These are phyloP conservation scores for Grus americana DNA, from an alignment of 2,113 vertebrate genomes.

Conservation along the genomic window DNA sequence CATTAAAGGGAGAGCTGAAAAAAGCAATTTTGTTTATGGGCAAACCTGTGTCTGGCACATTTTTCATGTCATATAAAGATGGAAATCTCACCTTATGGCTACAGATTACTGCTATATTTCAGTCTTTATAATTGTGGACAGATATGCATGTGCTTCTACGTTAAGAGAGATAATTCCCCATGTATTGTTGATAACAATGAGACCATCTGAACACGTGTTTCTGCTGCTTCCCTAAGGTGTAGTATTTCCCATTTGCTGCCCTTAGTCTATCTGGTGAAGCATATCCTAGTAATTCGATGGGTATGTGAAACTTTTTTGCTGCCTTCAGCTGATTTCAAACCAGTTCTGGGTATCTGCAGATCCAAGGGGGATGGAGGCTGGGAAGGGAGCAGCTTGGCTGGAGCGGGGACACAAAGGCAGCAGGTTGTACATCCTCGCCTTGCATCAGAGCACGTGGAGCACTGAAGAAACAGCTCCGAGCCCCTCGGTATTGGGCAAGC, in stretches of 20 bases:
- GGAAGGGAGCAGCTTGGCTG: not conserved
- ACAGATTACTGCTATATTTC: conserved; percentile 68
- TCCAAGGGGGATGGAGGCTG: too few species aligned
- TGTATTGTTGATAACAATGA: not conserved
- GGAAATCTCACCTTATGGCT: conserved; percentile 76
- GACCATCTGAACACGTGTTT: not conserved
- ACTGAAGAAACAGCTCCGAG: not conserved
- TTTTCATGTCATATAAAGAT: conserved; percentile 78
- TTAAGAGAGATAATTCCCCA: conserved; percentile 19
- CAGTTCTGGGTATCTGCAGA: not conserved
- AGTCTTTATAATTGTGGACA: conserved; percentile 58
- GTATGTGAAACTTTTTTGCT: not conserved
- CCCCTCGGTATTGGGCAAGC: not conserved
- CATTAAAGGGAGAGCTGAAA: conserved; percentile 69
- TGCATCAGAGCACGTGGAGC: not conserved
- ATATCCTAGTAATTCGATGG: not conserved
- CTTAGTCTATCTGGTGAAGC: not conserved
- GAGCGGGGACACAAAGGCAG: not conserved
- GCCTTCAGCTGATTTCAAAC: not conserved
- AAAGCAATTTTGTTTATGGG: conserved; percentile 80
- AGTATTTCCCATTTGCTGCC: not conserved
- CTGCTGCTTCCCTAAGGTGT: not conserved
- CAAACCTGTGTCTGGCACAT: conserved; percentile 69
- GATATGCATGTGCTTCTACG: conserved; percentile 31
- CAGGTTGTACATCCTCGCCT: not conserved